phyloP scores from a whole-genome alignment of 2,888 invertebrate genomes.

The Xiphydria camelus region DNA sequence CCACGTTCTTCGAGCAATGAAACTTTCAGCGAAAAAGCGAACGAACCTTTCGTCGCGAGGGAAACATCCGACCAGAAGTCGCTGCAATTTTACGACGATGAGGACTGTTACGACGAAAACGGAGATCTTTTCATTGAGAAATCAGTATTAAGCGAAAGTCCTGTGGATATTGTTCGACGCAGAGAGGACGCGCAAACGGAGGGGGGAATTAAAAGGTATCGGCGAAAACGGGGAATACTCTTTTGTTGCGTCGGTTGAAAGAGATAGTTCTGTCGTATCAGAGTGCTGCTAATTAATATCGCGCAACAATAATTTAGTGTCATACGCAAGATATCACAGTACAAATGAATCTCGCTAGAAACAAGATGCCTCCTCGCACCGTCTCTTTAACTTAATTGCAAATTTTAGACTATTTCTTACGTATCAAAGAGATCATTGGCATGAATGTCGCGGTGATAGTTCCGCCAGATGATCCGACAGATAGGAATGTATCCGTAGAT shows the following conservation, averaged over 20 bases:
- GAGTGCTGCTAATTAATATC: no score
- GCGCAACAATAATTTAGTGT: no score
- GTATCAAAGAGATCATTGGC: no score
- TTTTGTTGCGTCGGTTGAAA: constrained; percentile 13
- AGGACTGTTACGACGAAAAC: neutral
- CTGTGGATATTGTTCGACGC: neutral
- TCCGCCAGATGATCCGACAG: no score
- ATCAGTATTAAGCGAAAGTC: neutral
- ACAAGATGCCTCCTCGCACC: no score
- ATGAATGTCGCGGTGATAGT: no score
- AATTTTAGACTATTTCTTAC: no score
- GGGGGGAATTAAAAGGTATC: neutral
- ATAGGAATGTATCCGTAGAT: no score
- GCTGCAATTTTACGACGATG: neutral
- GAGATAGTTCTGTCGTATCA: no score
- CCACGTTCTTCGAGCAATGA: constrained; percentile 1
- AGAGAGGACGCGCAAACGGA: neutral
- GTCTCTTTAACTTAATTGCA: no score
- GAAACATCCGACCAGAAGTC: constrained; percentile 1
- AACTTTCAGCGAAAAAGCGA: neutral
- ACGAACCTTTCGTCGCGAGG: neutral
- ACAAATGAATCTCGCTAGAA: no score
- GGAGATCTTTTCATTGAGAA: neutral
- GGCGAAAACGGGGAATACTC: constrained; percentile 1
- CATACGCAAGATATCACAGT: no score